These are phyloP conservation scores for Planiliza haematocheilus DNA, from an alignment of 2,113 vertebrate genomes.

Conservation along the genomic window DNA sequence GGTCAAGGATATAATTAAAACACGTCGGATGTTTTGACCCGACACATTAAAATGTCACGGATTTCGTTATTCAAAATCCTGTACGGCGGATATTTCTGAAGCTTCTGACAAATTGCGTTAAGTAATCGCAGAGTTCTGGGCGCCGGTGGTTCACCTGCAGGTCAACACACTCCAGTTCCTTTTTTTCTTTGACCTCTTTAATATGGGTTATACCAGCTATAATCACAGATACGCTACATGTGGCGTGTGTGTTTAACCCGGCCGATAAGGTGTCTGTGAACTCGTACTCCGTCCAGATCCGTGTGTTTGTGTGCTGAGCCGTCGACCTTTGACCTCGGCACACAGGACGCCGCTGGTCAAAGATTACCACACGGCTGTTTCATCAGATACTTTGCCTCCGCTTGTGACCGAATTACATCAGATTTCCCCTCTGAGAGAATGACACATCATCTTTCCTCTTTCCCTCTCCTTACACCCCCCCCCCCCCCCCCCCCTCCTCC, in stretches of 20 bases:
- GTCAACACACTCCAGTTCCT: not conserved
- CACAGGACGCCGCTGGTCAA: slow-evolving; percentile 17
- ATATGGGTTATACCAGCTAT: no score
- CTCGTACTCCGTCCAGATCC: not conserved
- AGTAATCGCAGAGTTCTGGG: no score
- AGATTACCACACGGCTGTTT: slow-evolving; percentile 22
- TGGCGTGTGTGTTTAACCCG: not conserved
- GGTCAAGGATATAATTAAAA: no score
- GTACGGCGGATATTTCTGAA: no score
- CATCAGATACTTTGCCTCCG: slow-evolving; percentile 28
- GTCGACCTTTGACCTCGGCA: slow-evolving; percentile 21
- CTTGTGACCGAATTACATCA: slow-evolving; percentile 55
- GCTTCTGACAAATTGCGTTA: no score
- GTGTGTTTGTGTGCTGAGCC: not conserved
- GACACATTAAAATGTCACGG: no score
- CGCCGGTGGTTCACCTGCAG: no score
- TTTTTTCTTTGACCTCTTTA: no score
- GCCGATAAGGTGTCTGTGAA: not conserved
- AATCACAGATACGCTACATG: no score
- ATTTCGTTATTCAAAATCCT: no score
- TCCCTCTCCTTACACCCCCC: not conserved
- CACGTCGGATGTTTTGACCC: no score
- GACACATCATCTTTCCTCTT: slow-evolving; percentile 22
- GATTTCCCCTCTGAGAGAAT: slow-evolving; percentile 23
- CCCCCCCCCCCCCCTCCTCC: not conserved